Evolutionary conservation across 2,888 invertebrate species (phyloP), one percentile per base, ranked within the genome.

Genomic region (Dicranocentrus wangi): DNA sequence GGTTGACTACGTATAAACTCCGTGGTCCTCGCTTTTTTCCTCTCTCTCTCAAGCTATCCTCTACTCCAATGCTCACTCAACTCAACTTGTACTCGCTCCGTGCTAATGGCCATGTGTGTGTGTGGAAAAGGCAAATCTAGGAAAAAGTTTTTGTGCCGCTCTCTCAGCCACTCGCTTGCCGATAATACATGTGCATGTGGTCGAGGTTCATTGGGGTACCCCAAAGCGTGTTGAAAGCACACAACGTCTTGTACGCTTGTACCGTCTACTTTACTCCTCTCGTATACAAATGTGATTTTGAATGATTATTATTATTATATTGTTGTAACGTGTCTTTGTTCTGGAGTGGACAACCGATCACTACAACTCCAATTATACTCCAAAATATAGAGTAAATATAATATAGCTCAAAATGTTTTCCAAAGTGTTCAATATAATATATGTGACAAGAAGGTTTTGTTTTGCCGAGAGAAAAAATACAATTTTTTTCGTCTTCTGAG

Each of bases 281-380:
- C 32, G 28, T 42, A 43, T 23, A 43, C 65, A 27, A 17, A 21
- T 66, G 2, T 66, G 19, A 19, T 66, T 21, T 25, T 42, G 32
- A n/a, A 53, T 76, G 66, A 68, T 76, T 66, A 66, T 66, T 66
- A 23, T 23, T 76, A 55, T 69, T 76, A 58, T 58, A 23, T 23
- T 58, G 25, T 58, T 8, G 19, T 7, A 58, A 58, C 25, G 19
- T 58, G 58, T 58, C 58, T 58, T 58, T 58, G 58, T 58, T 58
- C 58, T 7, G 32, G 32, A 32, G 32, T 7, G n/a, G n/a, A n/a
- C n/a, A n/a, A n/a, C n/a, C n/a, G n/a, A n/a, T n/a, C n/a, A n/a
- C n/a, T n/a, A n/a, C n/a, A n/a, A n/a, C n/a, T n/a, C n/a, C n/a
- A n/a, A n/a, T n/a, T n/a, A n/a, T n/a, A n/a, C n/a, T n/a, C n/a